Evolutionary conservation across 1,140 invertebrate species (phyloP).

Genomic region (Drosophila asahinai): DNA sequence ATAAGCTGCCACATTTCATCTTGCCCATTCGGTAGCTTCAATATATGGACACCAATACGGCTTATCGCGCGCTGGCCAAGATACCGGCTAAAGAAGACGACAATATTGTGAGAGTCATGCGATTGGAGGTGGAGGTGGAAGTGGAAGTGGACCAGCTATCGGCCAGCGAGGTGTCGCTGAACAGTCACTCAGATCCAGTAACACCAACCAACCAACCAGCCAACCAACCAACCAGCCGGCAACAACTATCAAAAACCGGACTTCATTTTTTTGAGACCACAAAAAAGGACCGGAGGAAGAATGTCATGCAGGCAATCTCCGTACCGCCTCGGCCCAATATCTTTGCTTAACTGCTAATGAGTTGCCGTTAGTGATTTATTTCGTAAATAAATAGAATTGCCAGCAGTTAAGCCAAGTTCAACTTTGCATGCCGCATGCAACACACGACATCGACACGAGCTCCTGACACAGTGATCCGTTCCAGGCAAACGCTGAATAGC

Average conservation of each 20-base stretch:
- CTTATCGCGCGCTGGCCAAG: slow-evolving; percentile 34
- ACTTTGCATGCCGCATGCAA: slow-evolving; percentile 77
- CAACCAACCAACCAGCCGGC: slow-evolving; percentile 11
- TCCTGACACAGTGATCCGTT: slow-evolving; percentile 40
- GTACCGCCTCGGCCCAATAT: slow-evolving; percentile 62
- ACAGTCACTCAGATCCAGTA: slow-evolving; percentile 39
- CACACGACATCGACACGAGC: slow-evolving; percentile 43
- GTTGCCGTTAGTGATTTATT: slow-evolving; percentile 84
- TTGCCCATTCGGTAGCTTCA: slow-evolving; percentile 62
- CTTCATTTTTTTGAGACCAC: slow-evolving; percentile 20
- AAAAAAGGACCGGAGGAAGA: slow-evolving; percentile 40
- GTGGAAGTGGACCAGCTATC: slow-evolving; percentile 42
- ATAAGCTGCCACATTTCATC: slow-evolving; percentile 57
- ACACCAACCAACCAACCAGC: slow-evolving; percentile 5
- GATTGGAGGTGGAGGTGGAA: slow-evolving; percentile 11
- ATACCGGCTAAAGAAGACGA: slow-evolving; percentile 29
- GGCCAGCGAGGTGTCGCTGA: slow-evolving; percentile 46
- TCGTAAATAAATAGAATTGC: slow-evolving; percentile 83
- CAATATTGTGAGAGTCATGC: slow-evolving; percentile 31
- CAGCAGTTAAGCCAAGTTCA: slow-evolving; percentile 57
- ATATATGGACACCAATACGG: slow-evolving; percentile 50
- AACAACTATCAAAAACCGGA: slow-evolving; percentile 45
- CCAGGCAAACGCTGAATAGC: slow-evolving; percentile 13
- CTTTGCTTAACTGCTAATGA: slow-evolving; percentile 83
- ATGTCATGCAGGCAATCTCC: slow-evolving; percentile 78